Conservation (phyloP, 2,888 invertebrate genomes). For the Heliconius charithonia region DNA sequence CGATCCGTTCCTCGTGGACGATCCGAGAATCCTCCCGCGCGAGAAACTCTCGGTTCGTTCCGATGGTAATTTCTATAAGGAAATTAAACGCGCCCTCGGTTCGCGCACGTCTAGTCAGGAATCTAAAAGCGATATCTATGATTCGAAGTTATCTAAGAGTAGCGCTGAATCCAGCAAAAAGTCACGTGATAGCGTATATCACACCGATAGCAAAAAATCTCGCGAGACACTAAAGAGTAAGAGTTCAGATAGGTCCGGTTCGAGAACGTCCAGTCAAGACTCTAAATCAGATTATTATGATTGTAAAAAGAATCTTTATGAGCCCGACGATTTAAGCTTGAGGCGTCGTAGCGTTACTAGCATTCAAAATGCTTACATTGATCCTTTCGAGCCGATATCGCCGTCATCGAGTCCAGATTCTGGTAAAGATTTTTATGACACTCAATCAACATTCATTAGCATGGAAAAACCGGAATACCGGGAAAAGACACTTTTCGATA, state of each 20-base stretch:
- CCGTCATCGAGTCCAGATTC: slow-evolving; percentile 88
- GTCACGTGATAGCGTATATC: slow-evolving; percentile 85
- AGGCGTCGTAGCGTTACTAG: slow-evolving; percentile 68
- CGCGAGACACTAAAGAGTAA: slow-evolving; percentile 86
- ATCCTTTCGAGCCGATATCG: slow-evolving; percentile 78
- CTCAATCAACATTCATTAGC: slow-evolving; percentile 74
- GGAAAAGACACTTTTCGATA: slow-evolving; percentile 80
- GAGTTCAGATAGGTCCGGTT: slow-evolving; percentile 84
- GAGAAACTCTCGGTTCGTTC: slow-evolving; percentile 89
- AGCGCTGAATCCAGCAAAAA: slow-evolving; percentile 86
- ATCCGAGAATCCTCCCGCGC: slow-evolving; percentile 88
- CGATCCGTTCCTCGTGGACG: slow-evolving; percentile 91
- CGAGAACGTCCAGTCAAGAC: slow-evolving; percentile 88
- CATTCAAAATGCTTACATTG: slow-evolving; percentile 72
- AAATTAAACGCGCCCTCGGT: slow-evolving; percentile 85
- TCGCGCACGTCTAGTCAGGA: slow-evolving; percentile 88
- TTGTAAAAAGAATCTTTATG: slow-evolving; percentile 82
- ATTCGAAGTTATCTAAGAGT: slow-evolving; percentile 86
- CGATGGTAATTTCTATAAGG: slow-evolving; percentile 89
- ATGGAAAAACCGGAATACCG: slow-evolving; percentile 77
- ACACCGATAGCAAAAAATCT: slow-evolving; percentile 87
- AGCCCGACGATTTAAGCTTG: slow-evolving; percentile 66
- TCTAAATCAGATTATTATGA: slow-evolving; percentile 89
- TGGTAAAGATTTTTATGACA: slow-evolving; percentile 85
- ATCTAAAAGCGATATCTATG: slow-evolving; percentile 87